These are phyloP conservation scores for Acyrthosiphon pisum DNA, from an alignment of 1,140 invertebrate species.

Conservation along the genomic window DNA sequence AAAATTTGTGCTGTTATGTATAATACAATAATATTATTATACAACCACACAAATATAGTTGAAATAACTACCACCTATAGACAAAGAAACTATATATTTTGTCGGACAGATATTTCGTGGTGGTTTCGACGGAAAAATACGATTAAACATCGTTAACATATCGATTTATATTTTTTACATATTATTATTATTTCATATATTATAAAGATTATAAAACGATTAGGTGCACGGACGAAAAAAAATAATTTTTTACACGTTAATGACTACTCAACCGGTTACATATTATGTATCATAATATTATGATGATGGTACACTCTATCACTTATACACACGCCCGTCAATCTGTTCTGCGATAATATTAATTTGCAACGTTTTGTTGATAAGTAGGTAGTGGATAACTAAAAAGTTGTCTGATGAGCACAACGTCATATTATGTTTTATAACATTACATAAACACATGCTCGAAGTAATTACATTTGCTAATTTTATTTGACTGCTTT, in stretches of 20 bases:
- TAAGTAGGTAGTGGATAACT: background rate
- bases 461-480: background rate
- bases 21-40: no score
- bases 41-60: background rate
- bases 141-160: background rate
- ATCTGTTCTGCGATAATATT: background rate
- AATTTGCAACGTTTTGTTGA: background rate
- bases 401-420: background rate
- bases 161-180: background rate
- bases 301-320: background rate
- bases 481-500: constrained; percentile 9
- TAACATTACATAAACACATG: background rate
- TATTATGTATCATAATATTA: background rate
- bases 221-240: background rate
- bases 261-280: background rate
- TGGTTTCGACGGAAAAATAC: background rate
- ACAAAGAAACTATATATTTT: background rate
- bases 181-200: background rate
- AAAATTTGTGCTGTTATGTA: no score
- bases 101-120: background rate
- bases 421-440: background rate
- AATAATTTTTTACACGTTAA: background rate
- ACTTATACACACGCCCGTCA: background rate
- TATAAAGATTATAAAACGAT: background rate
- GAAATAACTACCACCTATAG: no score